Evolutionary conservation across 1,140 invertebrate species (phyloP), one percentile per base, ranked within the genome.

Genomic region (Brachionus calyciflorus): DNA sequence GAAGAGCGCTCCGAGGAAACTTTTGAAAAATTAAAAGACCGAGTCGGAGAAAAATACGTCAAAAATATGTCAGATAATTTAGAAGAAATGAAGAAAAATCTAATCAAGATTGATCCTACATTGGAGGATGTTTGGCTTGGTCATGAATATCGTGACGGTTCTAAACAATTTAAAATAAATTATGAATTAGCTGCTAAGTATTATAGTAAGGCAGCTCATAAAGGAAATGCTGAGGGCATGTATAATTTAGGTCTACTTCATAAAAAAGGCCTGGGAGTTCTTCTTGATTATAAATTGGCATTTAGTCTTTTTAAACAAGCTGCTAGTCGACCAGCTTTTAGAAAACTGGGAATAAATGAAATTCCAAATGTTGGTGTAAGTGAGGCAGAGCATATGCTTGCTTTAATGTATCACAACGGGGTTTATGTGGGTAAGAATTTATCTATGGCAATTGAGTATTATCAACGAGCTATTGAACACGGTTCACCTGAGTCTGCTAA

Each of bases 391-490:
- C 60, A 65, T 14, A 24, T 26, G 17, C 26, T 65, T 1, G 60
- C 37, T 14, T 19, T 65, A 33, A 7, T 14, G 9, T 65, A 65
- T 44, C 19, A 41, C 14, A 19, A 44, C 3, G 60, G 60, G 24
- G 24, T 44, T 24, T 26, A 44, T 41, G 37, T 65, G 17, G 3
- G 19, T 2, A 65, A 44, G 19, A 10, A 44, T 24, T 24, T 44
- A 2, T 7, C 40, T 1, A 19, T 14, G 21, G 60, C 60, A 17
- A 28, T 44, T 41, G 9, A 46, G 9, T 65, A 24, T 1, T 65
- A 65, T 44, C 37, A 65, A 24, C 60, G 40, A 21, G 60, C 60
- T 44, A 26, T 44, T 5, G 40, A 65, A 12, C 60, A 65, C 19
- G 60, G 40, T 37, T 12, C n/a, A 21, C 21, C 60, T 44, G 30